Evolutionary conservation across 2,888 invertebrate species (phyloP), one percentile per base, ranked within the genome.

Genomic region (Stenolophus ochropezus): DNA sequence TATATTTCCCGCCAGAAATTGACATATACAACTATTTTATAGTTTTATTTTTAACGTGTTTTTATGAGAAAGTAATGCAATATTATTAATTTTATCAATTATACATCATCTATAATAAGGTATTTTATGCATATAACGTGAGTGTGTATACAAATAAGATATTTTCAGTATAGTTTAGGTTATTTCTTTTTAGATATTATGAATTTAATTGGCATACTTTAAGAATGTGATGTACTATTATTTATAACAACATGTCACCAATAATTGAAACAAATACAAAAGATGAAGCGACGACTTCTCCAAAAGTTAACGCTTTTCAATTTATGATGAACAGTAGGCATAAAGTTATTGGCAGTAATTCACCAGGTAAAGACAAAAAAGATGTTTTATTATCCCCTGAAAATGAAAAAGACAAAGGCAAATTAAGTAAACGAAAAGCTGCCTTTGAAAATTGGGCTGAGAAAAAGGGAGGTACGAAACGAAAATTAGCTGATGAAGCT

Each of bases 251-350:
- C 53, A 58, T 58, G 58, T 58, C 58, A 0, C n/a, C n/a, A n/a
- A n/a, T n/a, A n/a, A n/a, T 58, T 21, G 58, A 58, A 25, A 23
- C 21, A 23, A 33, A 33, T 33, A 33, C 6, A 69, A 69, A 11
- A 42, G 65, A 33, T 33, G 65, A 69, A 33, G 33, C 16, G n/a
- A 69, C 53, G 11, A n/a, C n/a, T n/a, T 42, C 80, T 42, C 11
- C 42, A n/a, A 80, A 73, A 58, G 42, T 80, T 0, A 90, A 94
- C 90, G 94, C 93, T 42, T 94, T 94, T 87, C 90, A 92, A 85
- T 86, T 94, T 27, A 90, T 94, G 89, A 94, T 94, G 94, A 92
- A 92, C 83, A 92, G 92, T 16, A 90, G 93, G 83, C 91, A 92
- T 86, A 93, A 93, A 86, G 90, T 90, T 69, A 91, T 94, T 83